Evolutionary conservation across 2,797 vertebrate species (phyloP), one percentile per base, ranked within the genome.

Genomic region (Amblyopsis hoosieri): DNA sequence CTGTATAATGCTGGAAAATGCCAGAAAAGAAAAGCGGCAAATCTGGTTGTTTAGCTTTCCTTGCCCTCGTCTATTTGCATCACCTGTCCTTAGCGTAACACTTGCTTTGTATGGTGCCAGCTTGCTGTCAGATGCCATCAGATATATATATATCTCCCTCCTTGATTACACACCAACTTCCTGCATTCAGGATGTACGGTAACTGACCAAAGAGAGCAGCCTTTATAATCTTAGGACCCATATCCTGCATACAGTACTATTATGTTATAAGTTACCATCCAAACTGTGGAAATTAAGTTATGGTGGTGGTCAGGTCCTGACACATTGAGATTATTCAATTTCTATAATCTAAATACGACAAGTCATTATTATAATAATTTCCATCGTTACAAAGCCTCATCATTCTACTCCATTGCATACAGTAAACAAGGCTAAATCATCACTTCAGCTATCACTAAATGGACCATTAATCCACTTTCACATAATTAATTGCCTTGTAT

Each of bases 41-140:
- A 55, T n/a, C 45, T 56, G 49, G 23, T 23, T 23, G 23, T 23
- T 69, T 52, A 72, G 45, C 65, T 56, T 12, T 57, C 61, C 57
- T 29, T 33, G 51, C 47, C 3, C 1, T 23, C 54, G 23, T 23
- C 23, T 23, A 14, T 37, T 37, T 6, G 37, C 6, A 19, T 57
- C 57, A 64, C 59, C 51, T 17, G 46, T 57, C 54, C 84, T 68
- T 52, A 74, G 67, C 64, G 78, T 54, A 69, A 69, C 71, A 59
- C 70, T 64, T 71, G 54, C 54, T 29, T 53, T 46, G 48, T 49
- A 54, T 66, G 60, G 67, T 76, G 85, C 86, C 81, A 80, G 79
- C 65, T 69, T 74, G 67, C 62, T 75, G 80, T 82, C 86, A 83
- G 66, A 64, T 76, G 58, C 31, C 63, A 86, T 83, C 80, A 80